A percentile compares a stretch with the other conserved stretches of the same genome.
Evolutionary conservation across 2,113 vertebrate genomes (phyloP).

Genomic region (Zapus hudsonius): DNA sequence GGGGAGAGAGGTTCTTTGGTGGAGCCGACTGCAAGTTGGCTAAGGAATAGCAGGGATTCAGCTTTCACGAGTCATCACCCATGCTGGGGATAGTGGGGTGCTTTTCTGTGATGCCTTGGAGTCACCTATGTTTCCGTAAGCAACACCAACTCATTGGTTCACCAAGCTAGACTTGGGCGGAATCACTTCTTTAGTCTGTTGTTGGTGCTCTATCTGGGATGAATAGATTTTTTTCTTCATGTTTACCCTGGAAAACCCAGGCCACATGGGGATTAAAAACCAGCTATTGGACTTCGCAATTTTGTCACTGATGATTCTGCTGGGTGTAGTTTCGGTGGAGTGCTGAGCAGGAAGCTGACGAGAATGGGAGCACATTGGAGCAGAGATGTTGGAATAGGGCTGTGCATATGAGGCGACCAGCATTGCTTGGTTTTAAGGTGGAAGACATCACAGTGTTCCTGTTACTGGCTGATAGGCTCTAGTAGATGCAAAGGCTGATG

Average conservation of each 20-base stretch:
- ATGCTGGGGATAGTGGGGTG: too few relatives aligned
- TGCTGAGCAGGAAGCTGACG: neutral
- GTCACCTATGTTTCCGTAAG: neutral
- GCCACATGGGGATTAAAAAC: constrained; percentile 4
- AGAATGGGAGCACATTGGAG: neutral
- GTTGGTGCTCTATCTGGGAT: neutral
- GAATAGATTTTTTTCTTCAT: neutral
- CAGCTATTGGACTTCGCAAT: constrained; percentile 5
- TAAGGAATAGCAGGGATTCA: neutral
- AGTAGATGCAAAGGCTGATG: neutral
- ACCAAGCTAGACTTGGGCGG: neutral
- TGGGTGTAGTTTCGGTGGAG: neutral
- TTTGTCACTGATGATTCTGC: constrained; percentile 3
- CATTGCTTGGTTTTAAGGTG: neutral
- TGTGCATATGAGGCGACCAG: neutral
- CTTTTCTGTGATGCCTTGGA: neutral
- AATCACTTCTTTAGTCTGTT: neutral
- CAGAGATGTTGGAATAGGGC: neutral
- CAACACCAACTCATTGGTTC: neutral
- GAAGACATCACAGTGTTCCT: neutral
- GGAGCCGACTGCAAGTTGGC: neutral
- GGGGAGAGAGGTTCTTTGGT: neutral
- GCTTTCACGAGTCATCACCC: neutral
- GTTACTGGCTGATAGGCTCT: neutral
- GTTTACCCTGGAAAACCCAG: neutral